phyloP scores from a whole-genome alignment of 1,140 invertebrate species.

The Drosophila seguyi region DNA sequence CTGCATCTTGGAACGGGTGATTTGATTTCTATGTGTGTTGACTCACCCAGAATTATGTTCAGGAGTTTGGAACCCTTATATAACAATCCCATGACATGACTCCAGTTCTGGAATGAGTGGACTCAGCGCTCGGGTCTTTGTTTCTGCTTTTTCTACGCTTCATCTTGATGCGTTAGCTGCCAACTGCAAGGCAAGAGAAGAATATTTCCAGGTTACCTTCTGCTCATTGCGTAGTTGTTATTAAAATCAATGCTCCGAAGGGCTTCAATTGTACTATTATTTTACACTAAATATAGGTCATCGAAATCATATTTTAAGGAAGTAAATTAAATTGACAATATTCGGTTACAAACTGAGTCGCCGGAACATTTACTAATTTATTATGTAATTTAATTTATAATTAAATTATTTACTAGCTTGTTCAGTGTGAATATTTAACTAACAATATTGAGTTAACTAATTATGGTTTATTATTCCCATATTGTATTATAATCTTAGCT shows the following conservation, averaged over 20 bases:
- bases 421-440: too few species aligned
- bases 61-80: slow-evolving; percentile 85
- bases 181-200: slow-evolving; percentile 49
- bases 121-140: slow-evolving; percentile 52
- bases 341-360: too few species aligned
- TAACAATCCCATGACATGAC: slow-evolving; percentile 85
- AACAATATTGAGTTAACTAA: too few species aligned
- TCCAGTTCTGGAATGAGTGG: slow-evolving; percentile 70
- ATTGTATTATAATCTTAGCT: too few species aligned
- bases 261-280: neutral
- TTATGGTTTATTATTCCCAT: too few species aligned
- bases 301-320: neutral
- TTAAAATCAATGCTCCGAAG: neutral
- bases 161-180: slow-evolving; percentile 72
- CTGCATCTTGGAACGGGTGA: slow-evolving; percentile 11
- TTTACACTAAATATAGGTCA: neutral
- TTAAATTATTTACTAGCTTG: too few species aligned
- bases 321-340: too few species aligned
- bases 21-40: neutral
- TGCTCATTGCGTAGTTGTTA: neutral
- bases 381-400: too few species aligned
- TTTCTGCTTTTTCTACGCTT: slow-evolving; percentile 83
- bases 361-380: too few species aligned
- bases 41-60: slow-evolving; percentile 85
- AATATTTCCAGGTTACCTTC: slow-evolving; percentile 1